A percentile compares a stretch with the other conserved stretches of the same genome.
Evolutionary conservation across 2,113 vertebrate genomes (phyloP).

Genomic region (Chlamydotis undulata): DNA sequence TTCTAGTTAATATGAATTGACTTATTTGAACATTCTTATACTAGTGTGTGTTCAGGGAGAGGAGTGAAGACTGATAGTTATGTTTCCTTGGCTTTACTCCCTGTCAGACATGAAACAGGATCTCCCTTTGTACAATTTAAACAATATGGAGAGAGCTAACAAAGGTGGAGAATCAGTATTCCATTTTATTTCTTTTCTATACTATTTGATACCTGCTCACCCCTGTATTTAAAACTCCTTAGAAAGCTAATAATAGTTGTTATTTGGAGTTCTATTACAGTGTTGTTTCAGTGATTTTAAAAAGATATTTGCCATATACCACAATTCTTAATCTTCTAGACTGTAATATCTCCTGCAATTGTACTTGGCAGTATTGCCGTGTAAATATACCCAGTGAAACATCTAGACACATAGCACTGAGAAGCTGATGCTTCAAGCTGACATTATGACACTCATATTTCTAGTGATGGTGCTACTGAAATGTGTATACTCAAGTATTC

Average conservation of each 20-base stretch:
- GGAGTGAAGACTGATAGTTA: neutral
- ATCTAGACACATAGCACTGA: neutral
- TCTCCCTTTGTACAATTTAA: neutral
- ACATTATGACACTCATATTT: neutral
- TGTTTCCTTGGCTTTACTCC: neutral
- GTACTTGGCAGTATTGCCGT: neutral
- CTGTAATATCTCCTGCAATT: neutral
- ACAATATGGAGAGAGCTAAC: neutral
- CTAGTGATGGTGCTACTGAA: neutral
- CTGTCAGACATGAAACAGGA: neutral
- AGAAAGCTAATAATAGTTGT: neutral
- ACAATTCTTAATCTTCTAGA: neutral
- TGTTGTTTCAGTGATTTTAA: neutral
- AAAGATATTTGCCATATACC: neutral
- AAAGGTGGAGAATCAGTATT: neutral
- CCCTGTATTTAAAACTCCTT: neutral
- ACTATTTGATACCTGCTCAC: neutral
- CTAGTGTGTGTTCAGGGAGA: neutral
- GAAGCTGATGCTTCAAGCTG: neutral
- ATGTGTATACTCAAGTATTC: neutral
- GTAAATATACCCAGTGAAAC: neutral
- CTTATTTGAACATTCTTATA: neutral
- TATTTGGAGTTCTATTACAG: neutral
- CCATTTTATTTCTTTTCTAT: neutral
- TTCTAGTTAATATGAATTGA: neutral